Evolutionary conservation across 2,113 vertebrate genomes (phyloP).

Genomic region (Sula dactylatra): DNA sequence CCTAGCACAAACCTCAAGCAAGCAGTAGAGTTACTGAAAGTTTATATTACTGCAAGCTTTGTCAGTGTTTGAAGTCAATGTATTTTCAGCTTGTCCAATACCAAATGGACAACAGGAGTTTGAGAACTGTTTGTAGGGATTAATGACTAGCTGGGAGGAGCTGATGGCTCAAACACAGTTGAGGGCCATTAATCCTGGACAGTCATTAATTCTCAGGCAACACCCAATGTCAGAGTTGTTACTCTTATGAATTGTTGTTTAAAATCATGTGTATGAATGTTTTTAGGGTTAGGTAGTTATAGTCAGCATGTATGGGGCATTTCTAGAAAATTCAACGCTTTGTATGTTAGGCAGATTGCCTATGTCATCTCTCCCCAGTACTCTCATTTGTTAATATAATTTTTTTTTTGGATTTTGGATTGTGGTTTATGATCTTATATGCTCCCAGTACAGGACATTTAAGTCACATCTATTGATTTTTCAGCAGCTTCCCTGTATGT

Average conservation of each 20-base stretch:
- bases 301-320: neutral
- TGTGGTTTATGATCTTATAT: neutral
- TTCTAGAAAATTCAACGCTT: neutral
- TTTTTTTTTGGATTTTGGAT: neutral
- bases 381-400: neutral
- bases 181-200: conserved; percentile 1
- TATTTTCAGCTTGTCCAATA: neutral
- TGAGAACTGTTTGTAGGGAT: conserved; percentile 3
- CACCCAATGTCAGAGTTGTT: conserved; percentile 40
- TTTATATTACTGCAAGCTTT: neutral
- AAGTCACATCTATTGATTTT: neutral
- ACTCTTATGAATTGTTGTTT: conserved; percentile 25
- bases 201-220: conserved; percentile 51
- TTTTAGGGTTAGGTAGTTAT: conserved; percentile 6
- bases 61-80: neutral
- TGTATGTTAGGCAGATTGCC: neutral
- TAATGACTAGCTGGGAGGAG: conserved; percentile 37
- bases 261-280: neutral
- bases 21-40: neutral
- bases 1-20: neutral
- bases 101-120: neutral
- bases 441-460: neutral
- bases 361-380: neutral
- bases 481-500: neutral
- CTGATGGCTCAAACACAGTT: neutral